phyloP scores from a whole-genome alignment of 30 jellyfish, hydroid and myxozoan genomes.

The Chrysaora quinquecirrha region DNA sequence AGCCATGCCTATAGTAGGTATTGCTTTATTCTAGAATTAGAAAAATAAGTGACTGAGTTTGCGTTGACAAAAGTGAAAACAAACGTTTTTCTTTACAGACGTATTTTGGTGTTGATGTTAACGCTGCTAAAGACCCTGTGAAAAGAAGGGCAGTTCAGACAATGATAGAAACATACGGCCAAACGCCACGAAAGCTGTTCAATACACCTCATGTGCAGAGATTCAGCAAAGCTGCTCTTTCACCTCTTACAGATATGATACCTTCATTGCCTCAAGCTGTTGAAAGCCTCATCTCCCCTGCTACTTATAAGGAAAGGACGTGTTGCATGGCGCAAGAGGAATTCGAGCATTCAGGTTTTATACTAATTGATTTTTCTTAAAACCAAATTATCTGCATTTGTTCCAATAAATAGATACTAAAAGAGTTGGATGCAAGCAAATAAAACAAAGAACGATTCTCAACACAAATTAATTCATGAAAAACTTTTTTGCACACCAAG shows the following conservation, averaged over 20 bases:
- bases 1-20: too few species aligned
- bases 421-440: too few species aligned
- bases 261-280: conserved; percentile 75
- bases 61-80: too few species aligned
- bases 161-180: conserved; percentile 99
- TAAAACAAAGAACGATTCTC: too few species aligned
- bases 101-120: conserved; percentile 96
- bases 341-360: neutral
- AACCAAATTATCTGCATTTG: too few species aligned
- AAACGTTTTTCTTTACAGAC: conserved; percentile 80
- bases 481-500: too few species aligned
- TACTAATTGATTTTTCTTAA: neutral
- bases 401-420: too few species aligned
- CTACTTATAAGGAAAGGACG: neutral
- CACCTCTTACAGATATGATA: conserved; percentile 69
- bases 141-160: conserved; percentile 94
- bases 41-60: too few species aligned
- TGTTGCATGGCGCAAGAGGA: neutral
- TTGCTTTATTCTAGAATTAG: too few species aligned
- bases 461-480: too few species aligned
- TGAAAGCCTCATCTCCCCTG: conserved; percentile 57
- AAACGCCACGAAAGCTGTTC: conserved; percentile 92
- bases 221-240: conserved; percentile 51
- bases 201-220: conserved; percentile 88
- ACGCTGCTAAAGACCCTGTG: conserved; percentile 85